Conservation (phyloP, 2,797 vertebrate species). For the Myripristis murdjan region DNA sequence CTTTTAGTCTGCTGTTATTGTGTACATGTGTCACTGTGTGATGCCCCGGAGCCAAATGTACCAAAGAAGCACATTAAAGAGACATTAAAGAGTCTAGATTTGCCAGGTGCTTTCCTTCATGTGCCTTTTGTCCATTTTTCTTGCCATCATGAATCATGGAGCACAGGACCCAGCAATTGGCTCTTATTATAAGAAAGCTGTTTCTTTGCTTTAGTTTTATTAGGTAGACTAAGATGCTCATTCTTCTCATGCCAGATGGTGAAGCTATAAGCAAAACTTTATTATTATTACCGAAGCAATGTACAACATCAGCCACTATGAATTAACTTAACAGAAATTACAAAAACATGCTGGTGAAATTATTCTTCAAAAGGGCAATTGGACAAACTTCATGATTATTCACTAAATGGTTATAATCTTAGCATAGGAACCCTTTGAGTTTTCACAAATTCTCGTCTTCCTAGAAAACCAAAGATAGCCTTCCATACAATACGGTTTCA, state of each 20-base stretch:
- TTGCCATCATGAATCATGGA: conserved; percentile 32
- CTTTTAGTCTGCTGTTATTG: conserved; percentile 66
- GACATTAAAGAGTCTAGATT: conserved; percentile 61
- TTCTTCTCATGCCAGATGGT: conserved; percentile 41
- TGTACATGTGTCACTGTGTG: conserved; percentile 70
- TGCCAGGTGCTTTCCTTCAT: conserved; percentile 61
- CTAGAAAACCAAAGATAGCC: conserved; percentile 36
- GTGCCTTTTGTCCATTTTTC: conserved; percentile 36
- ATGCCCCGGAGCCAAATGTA: conserved; percentile 67
- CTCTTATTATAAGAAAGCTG: conserved; percentile 28
- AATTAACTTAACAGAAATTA: not conserved
- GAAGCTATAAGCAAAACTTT: conserved; percentile 22
- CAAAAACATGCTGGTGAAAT: not conserved
- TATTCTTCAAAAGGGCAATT: not conserved
- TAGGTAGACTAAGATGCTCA: conserved; percentile 14
- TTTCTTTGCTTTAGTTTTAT: conserved; percentile 42
- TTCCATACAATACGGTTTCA: conserved; percentile 38
- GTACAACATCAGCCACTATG: too few relatives aligned
- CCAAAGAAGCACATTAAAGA: conserved; percentile 68
- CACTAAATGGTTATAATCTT: not conserved
- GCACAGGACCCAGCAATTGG: not conserved
- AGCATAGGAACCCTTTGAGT: not conserved
- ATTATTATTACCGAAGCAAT: not conserved
- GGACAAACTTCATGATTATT: not conserved
- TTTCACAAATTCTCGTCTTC: conserved; percentile 25